Base-by-base conservation (phyloP, 2,888 invertebrate species). In the Molanna angustata region DNA sequence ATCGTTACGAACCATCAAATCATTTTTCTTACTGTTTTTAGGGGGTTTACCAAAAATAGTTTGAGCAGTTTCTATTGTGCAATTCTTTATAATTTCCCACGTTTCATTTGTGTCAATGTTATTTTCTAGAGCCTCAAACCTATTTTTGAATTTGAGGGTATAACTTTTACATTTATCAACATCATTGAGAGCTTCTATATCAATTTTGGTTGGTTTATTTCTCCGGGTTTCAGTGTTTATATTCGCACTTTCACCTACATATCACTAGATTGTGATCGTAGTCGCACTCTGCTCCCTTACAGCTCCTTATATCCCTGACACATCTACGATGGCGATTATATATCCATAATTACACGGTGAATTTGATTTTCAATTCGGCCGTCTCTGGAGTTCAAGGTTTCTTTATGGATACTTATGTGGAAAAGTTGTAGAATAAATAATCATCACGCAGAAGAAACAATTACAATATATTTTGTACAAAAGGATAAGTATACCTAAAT, bases 301-400 rank as follows among this genome's bases (percentile, higher is more conserved):
- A 35, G 35, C 35, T 35, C 4, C 35, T 11, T 4, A 35, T n/a
- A 14, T 35, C 35, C 14, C 35, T 6, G 35, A 35, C 14, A 35
- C 35, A 9, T 35, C 35, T 14, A 35, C 35, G 35, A 13, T 35
- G 35, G 35, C 35, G 35, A 13, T 35, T 35, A 14, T n/a, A n/a
- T n/a, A n/a, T 35, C 35, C 9, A 35, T 35, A 13, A 35, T 35
- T 4, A 35, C 13, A 35, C 14, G 35, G 7, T 35, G 13, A 35
- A 35, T 35, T 35, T 35, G 35, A 13, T 35, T 35, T 35, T 35
- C 14, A 4, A 4, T 35, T 11, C 40, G 16, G 14, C 40, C 19
- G 17, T 40, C 19, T 18, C 19, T 40, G 40, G 40, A 40, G 19
- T 40, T 40, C 40, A 14, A 40, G 17, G 40, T 40, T 40, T 40